These are phyloP conservation scores for Isaurus tuberculatus DNA, from an alignment of 92 coral and sea anemone genomes.

Conservation along the genomic window DNA sequence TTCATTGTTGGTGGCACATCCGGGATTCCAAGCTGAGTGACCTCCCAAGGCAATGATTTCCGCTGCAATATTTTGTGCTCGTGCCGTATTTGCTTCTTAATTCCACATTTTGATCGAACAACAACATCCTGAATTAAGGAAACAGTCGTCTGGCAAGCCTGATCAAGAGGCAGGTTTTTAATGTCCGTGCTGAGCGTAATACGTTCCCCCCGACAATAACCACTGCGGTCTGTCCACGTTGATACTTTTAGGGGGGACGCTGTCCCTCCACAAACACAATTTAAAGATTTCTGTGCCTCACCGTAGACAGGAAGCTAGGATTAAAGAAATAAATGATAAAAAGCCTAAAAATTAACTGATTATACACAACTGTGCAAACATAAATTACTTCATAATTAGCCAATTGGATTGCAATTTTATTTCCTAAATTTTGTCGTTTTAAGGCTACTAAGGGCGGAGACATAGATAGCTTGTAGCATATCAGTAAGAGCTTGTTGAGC, in stretches of 20 bases:
- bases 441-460: no score
- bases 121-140: slow-evolving; percentile 69
- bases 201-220: slow-evolving; percentile 83
- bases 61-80: slow-evolving; percentile 76
- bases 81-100: slow-evolving; percentile 58
- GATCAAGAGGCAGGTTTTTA: slow-evolving; percentile 72
- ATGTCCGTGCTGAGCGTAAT: slow-evolving; percentile 66
- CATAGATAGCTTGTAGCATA: no score
- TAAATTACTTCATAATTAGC: no score
- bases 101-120: slow-evolving; percentile 76
- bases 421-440: no score
- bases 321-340: neutral
- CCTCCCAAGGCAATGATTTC: slow-evolving; percentile 67
- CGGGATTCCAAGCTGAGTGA: slow-evolving; percentile 82
- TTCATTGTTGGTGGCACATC: slow-evolving; percentile 90
- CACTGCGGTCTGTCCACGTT: slow-evolving; percentile 76
- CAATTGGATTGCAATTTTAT: no score
- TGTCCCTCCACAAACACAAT: slow-evolving; percentile 77
- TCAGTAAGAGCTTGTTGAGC: no score
- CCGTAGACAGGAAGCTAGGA: slow-evolving; percentile 79
- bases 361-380: no score
- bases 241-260: slow-evolving; percentile 77
- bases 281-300: slow-evolving; percentile 81
- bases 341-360: no score
- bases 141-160: slow-evolving; percentile 72